Percentiles rank a stretch among this genome's conserved stretches.
These are phyloP conservation scores for Brachirus orientalis DNA, from an alignment of 2,113 vertebrate species.

Conservation along the genomic window DNA sequence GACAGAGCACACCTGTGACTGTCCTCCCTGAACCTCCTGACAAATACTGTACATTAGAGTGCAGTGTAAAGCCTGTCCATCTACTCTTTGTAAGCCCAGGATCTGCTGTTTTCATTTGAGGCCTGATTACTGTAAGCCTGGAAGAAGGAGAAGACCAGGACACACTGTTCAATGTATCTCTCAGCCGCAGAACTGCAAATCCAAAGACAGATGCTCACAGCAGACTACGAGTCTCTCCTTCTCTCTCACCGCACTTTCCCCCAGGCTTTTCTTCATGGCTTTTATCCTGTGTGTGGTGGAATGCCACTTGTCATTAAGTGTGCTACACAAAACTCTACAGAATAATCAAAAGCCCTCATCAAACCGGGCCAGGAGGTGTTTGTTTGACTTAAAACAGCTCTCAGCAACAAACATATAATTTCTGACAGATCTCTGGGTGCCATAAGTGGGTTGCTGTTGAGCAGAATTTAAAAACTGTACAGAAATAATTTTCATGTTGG, in stretches of 20 bases:
- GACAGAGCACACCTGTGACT: constrained; percentile 3
- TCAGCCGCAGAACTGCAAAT: constrained; percentile 22
- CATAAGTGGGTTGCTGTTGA: not conserved
- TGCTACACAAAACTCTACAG: constrained; percentile 4
- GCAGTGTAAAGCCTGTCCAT: constrained; percentile 45
- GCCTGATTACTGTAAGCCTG: constrained; percentile 43
- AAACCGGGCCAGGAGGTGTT: constrained; percentile 5
- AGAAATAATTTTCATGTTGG: no score
- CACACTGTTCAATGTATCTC: constrained; percentile 28
- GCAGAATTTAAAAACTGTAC: no score
- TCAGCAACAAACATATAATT: not conserved
- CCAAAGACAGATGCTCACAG: constrained; percentile 37
- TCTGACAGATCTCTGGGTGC: not conserved
- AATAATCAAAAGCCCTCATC: constrained; percentile 19
- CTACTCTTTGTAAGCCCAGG: constrained; percentile 31
- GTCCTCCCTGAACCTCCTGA: constrained; percentile 13
- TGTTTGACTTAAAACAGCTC: not conserved
- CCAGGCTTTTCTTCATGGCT: constrained; percentile 60
- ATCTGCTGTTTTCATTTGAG: constrained; percentile 18
- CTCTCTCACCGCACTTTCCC: constrained; percentile 9
- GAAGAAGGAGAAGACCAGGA: constrained; percentile 23
- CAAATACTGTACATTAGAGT: constrained; percentile 20
- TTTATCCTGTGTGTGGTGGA: constrained; percentile 56
- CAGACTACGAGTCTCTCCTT: constrained; percentile 22
- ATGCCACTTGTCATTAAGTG: constrained; percentile 66